Evolutionary conservation across 2,797 vertebrate species (phyloP).

Genomic region (Neosilurus mollespiculum): DNA sequence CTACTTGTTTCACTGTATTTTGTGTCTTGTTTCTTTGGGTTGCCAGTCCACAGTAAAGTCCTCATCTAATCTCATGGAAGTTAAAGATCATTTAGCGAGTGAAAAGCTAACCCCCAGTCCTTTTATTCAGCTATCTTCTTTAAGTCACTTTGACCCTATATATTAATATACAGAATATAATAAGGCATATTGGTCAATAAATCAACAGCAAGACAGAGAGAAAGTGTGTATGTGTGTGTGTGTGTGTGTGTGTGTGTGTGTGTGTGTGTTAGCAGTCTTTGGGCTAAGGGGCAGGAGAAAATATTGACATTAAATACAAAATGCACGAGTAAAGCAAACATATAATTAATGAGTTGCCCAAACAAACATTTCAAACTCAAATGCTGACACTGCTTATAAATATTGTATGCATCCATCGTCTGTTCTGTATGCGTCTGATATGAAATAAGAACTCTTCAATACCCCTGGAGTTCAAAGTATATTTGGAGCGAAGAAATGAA

Average conservation of each 20-base stretch:
- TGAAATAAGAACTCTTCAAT: slow-evolving; percentile 22
- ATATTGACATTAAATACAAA: not conserved
- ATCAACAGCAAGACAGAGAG: not conserved
- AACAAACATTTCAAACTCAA: not conserved
- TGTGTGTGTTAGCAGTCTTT: not conserved
- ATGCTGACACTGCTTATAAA: not conserved
- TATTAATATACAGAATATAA: too few relatives aligned
- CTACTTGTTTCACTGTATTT: too few relatives aligned
- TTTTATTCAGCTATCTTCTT: too few relatives aligned
- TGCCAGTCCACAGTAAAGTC: too few relatives aligned
- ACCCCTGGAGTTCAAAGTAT: slow-evolving; percentile 16
- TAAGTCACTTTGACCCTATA: not conserved
- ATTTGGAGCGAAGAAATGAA: slow-evolving; percentile 31
- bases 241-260: not conserved
- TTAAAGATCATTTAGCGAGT: too few relatives aligned
- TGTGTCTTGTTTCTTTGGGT: too few relatives aligned
- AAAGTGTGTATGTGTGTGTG: too few relatives aligned
- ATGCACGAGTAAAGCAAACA: not conserved
- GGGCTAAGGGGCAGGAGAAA: not conserved
- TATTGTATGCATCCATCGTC: not conserved
- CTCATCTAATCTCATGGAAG: too few relatives aligned
- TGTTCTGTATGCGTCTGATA: not conserved
- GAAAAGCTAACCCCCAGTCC: too few relatives aligned
- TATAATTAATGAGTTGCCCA: not conserved
- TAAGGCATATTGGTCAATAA: not conserved